phyloP scores from a whole-genome alignment of 2,888 invertebrate genomes.

The Calephelis perditalis region DNA sequence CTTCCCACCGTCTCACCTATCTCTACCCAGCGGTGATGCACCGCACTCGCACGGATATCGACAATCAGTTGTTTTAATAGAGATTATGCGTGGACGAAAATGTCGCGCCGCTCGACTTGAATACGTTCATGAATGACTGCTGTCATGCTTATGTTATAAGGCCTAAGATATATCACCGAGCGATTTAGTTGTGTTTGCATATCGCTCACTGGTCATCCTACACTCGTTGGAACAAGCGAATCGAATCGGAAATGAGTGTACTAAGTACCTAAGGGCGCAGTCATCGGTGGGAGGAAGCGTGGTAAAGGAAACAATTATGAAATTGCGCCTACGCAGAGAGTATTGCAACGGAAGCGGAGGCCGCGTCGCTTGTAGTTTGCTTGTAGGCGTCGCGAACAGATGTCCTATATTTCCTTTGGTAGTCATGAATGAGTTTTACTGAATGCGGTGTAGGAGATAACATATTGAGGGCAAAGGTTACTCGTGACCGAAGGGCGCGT shows the following conservation, averaged over 20 bases:
- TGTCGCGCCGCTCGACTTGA: constrained; percentile 33
- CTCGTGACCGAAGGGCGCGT: constrained; percentile 22
- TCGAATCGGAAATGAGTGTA: constrained; percentile 1
- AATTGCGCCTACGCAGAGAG: constrained; percentile 55
- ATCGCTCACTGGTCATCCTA: constrained; percentile 37
- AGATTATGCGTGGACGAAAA: constrained; percentile 44
- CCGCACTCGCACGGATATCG: constrained; percentile 38
- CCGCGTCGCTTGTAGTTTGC: constrained; percentile 40
- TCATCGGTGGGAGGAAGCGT: constrained; percentile 50
- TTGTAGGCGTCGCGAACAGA: constrained; percentile 45
- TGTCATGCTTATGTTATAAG: constrained; percentile 33
- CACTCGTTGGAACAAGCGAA: constrained; percentile 28
- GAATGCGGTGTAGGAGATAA: constrained; percentile 39
- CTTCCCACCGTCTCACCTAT: constrained; percentile 34
- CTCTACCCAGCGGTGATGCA: constrained; percentile 28
- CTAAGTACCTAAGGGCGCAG: constrained; percentile 31
- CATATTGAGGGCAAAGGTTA: constrained; percentile 44
- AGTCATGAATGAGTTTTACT: constrained; percentile 33
- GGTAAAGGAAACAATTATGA: constrained; percentile 66
- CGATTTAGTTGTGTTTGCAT: constrained; percentile 42
- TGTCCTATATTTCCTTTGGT: constrained; percentile 28
- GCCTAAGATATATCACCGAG: constrained; percentile 45
- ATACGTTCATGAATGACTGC: constrained; percentile 44
- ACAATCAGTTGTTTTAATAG: constrained; percentile 38
- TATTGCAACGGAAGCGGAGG: constrained; percentile 59